phyloP scores from a whole-genome alignment of 37 sponge, comb jelly and placozoan genomes.

The Lycopodina hypogea region DNA sequence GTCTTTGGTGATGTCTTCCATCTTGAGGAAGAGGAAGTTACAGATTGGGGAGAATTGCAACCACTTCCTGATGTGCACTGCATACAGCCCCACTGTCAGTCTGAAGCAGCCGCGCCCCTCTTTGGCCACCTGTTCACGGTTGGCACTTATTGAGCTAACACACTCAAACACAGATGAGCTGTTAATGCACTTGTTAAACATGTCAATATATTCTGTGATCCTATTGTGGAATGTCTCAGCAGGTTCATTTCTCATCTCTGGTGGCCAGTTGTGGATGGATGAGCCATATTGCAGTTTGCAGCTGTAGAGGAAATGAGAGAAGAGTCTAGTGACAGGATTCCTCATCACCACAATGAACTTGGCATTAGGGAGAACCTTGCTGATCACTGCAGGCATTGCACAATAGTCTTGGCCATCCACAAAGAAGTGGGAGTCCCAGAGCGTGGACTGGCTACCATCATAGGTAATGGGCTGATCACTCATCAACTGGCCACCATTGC shows the following conservation, averaged over 20 bases:
- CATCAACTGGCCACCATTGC: not conserved
- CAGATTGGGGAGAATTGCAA: slow-evolving; percentile 36
- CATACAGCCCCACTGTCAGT: slow-evolving; percentile 18
- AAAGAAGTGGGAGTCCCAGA: slow-evolving; percentile 42
- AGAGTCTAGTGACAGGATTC: slow-evolving; percentile 29
- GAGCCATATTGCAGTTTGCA: not conserved
- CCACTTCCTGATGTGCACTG: slow-evolving; percentile 38
- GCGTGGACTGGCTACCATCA: slow-evolving; percentile 52
- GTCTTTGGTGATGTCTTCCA: slow-evolving; percentile 27
- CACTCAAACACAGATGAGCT: slow-evolving; percentile 18
- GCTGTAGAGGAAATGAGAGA: slow-evolving; percentile 42
- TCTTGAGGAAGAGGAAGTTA: slow-evolving; percentile 42
- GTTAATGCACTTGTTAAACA: slow-evolving; percentile 9
- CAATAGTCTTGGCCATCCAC: slow-evolving; percentile 18
- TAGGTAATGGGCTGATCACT: slow-evolving; percentile 12
- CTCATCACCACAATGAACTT: slow-evolving; percentile 62
- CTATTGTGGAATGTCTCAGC: slow-evolving; percentile 17
- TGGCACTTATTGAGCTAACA: not conserved
- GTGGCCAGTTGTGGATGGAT: slow-evolving; percentile 1
- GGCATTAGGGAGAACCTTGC: slow-evolving; percentile 42
- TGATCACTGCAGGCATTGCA: slow-evolving; percentile 41
- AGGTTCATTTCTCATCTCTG: not conserved
- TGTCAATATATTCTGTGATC: not conserved
- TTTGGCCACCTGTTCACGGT: no score
- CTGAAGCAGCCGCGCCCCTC: not conserved